phyloP scores from a whole-genome alignment of 2,888 invertebrate species.

The Drosophila seclusa region DNA sequence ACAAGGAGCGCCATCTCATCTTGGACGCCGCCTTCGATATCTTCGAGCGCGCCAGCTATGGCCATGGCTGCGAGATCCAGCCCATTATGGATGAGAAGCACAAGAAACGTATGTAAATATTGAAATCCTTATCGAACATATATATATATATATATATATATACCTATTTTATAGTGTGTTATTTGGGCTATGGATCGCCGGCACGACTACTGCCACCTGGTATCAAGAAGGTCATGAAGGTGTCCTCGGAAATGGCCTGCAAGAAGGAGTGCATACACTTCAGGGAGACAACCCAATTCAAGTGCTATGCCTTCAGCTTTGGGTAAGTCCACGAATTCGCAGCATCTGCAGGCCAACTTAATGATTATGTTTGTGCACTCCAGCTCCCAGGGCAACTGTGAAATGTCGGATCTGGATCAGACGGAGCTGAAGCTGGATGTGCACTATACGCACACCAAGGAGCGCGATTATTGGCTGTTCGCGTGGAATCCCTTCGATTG shows the following conservation, averaged over 20 bases:
- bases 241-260: conserved; percentile 88
- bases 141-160: too few species aligned
- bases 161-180: conserved; percentile 87
- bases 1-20: conserved; percentile 87
- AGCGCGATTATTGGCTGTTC: conserved; percentile 90
- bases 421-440: conserved; percentile 90
- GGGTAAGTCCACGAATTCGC: conserved; percentile 84
- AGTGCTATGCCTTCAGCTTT: conserved; percentile 92
- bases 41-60: conserved; percentile 92
- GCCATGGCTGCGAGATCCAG: conserved; percentile 92
- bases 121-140: neutral
- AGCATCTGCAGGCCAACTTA: neutral
- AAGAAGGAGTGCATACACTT: conserved; percentile 88
- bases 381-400: conserved; percentile 86
- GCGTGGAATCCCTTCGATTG: conserved; percentile 93
- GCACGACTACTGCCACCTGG: conserved; percentile 89
- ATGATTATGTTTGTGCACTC: neutral
- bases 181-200: conserved; percentile 91
- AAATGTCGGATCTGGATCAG: conserved; percentile 91
- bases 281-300: conserved; percentile 87
- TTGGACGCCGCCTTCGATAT: conserved; percentile 89
- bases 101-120: conserved; percentile 83
- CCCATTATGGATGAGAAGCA: conserved; percentile 85
- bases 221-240: conserved; percentile 88
- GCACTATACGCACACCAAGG: conserved; percentile 88